Conservation (phyloP, 2,113 vertebrate species). For the Egretta garzetta region DNA sequence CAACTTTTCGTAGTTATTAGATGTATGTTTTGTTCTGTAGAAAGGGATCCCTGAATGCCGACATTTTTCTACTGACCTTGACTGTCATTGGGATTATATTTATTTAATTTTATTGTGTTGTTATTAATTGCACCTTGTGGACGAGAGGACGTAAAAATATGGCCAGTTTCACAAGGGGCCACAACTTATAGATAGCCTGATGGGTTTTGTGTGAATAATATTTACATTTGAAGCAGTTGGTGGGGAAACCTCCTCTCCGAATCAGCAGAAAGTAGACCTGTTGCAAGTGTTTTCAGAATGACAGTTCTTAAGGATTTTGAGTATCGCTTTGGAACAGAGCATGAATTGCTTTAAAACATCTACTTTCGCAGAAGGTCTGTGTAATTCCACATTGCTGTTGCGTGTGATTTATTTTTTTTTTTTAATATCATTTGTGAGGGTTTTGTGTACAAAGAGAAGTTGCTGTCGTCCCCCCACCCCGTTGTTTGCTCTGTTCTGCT, state of each 20-base stretch:
- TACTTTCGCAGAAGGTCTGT: neutral
- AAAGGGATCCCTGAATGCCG: constrained; percentile 61
- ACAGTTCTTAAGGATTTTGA: neutral
- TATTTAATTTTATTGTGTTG: constrained; percentile 81
- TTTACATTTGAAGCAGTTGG: constrained; percentile 60
- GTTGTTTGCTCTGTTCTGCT: neutral
- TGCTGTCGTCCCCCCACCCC: neutral
- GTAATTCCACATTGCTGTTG: neutral
- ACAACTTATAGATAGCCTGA: constrained; percentile 59
- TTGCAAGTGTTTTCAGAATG: neutral
- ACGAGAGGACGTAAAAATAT: constrained; percentile 48
- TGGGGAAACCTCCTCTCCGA: constrained; percentile 67
- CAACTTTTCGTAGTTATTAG: constrained; percentile 49
- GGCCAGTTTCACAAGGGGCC: constrained; percentile 63
- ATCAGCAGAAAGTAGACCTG: constrained; percentile 26
- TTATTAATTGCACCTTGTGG: constrained; percentile 77
- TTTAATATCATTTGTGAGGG: neutral
- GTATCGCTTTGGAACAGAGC: neutral
- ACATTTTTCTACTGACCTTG: constrained; percentile 71
- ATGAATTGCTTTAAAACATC: neutral
- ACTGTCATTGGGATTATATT: constrained; percentile 74
- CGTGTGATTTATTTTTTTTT: neutral
- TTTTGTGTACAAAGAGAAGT: neutral
- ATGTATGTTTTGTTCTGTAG: constrained; percentile 64
- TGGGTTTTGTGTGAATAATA: constrained; percentile 65